Evolutionary conservation across 2,888 invertebrate genomes (phyloP).

Genomic region (Stenoptilia bipunctidactyla): DNA sequence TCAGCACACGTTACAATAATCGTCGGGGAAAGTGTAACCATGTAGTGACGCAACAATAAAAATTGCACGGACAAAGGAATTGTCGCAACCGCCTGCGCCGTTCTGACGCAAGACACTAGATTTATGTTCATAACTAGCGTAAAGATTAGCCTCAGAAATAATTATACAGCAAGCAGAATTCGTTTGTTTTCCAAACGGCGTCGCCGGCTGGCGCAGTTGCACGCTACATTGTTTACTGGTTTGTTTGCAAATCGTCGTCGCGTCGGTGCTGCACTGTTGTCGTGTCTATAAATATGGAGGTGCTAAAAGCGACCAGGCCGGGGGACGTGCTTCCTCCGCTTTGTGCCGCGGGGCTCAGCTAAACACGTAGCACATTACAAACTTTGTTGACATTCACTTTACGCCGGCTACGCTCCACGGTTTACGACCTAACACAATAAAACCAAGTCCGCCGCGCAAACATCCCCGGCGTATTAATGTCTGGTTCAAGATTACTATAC

Average conservation of each 20-base stretch:
- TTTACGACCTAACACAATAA: constrained; percentile 1
- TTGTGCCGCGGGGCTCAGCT: constrained; percentile 58
- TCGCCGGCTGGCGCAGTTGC: constrained; percentile 25
- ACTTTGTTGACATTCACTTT: constrained; percentile 64
- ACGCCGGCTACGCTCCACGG: constrained; percentile 40
- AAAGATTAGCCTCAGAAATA: neutral
- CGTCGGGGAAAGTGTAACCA: constrained; percentile 59
- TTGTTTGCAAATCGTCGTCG: constrained; percentile 56
- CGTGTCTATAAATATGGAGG: constrained; percentile 67
- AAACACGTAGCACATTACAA: constrained; percentile 29
- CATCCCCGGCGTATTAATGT: too few relatives aligned
- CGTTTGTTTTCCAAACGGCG: constrained; percentile 1
- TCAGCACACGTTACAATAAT: constrained; percentile 34
- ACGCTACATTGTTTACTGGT: constrained; percentile 45
- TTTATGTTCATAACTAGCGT: constrained; percentile 17
- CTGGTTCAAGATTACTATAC: neutral
- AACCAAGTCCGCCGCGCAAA: neutral
- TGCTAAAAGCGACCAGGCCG: constrained; percentile 66
- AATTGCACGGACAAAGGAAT: constrained; percentile 63
- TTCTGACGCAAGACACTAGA: constrained; percentile 42
- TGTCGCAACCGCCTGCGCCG: constrained; percentile 35
- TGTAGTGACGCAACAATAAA: constrained; percentile 63
- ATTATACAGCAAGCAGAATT: neutral
- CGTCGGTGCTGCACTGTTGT: constrained; percentile 39
- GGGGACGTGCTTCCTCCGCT: constrained; percentile 65